Percentiles rank a stretch among this genome's conserved stretches.
Conservation (phyloP, 2,113 vertebrate species). For the Tetrax tetrax region DNA sequence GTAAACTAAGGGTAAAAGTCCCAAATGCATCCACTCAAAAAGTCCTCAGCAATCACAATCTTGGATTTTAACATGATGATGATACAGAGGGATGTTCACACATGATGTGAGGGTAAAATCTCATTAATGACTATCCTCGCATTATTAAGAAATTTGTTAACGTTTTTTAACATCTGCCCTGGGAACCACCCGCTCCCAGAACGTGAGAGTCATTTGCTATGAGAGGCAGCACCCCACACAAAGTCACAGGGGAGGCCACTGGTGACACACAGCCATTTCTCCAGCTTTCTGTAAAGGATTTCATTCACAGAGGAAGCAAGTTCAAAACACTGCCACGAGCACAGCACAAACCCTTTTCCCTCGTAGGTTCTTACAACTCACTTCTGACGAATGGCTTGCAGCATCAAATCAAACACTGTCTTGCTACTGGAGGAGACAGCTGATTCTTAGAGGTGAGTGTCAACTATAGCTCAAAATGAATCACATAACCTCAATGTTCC, state of each 20-base stretch:
- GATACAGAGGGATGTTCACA: not conserved
- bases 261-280: not conserved
- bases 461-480: not conserved
- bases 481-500: not conserved
- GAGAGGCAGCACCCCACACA: not conserved
- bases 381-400: not conserved
- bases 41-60: not conserved
- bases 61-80: not conserved
- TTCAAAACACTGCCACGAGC: not conserved
- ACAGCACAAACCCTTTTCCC: not conserved
- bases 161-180: not conserved
- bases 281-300: not conserved
- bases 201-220: rapidly evolving
- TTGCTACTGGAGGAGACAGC: not conserved
- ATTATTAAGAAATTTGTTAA: not conserved
- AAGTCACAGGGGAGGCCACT: no score
- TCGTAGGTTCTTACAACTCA: not conserved
- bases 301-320: not conserved
- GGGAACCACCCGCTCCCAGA: not conserved
- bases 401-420: not conserved
- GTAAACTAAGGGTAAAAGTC: not conserved
- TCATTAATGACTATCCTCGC: not conserved
- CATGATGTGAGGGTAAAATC: not conserved
- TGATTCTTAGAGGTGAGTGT: not conserved
- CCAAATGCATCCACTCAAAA: not conserved